phyloP scores from a whole-genome alignment of 2,888 invertebrate genomes.

The Drepanosiphum platanoidis region DNA sequence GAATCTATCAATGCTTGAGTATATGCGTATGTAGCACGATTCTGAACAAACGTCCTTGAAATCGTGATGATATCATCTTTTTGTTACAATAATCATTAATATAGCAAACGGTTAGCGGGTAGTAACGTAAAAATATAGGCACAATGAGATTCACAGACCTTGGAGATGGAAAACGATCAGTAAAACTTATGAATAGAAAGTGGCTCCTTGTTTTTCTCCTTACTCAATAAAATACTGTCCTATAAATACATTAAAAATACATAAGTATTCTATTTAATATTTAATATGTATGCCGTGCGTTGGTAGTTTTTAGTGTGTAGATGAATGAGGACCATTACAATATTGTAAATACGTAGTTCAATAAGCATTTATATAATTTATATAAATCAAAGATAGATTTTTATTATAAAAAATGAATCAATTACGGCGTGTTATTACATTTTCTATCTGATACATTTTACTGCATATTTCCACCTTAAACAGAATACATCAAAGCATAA shows the following conservation, averaged over 20 bases:
- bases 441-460: too few species aligned
- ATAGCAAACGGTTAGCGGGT: slow-evolving; percentile 12
- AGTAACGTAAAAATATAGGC: background rate
- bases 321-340: too few species aligned
- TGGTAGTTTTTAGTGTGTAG: too few species aligned
- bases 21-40: background rate
- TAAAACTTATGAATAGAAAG: slow-evolving; percentile 39
- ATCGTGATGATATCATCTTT: slow-evolving; percentile 41
- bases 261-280: background rate
- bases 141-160: slow-evolving; percentile 47
- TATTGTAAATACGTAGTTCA: too few species aligned
- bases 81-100: slow-evolving; percentile 41
- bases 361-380: too few species aligned
- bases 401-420: too few species aligned
- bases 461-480: too few species aligned
- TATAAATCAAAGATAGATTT: too few species aligned
- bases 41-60: slow-evolving; percentile 26
- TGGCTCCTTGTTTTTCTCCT: slow-evolving; percentile 16
- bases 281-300: background rate
- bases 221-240: slow-evolving; percentile 1
- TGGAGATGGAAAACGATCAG: slow-evolving; percentile 30
- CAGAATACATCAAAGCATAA: too few species aligned
- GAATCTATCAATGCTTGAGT: background rate
- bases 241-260: background rate
- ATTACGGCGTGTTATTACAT: too few species aligned